Evolutionary conservation across 2,113 vertebrate species (phyloP).

Genomic region (Ariopsis seemanni): DNA sequence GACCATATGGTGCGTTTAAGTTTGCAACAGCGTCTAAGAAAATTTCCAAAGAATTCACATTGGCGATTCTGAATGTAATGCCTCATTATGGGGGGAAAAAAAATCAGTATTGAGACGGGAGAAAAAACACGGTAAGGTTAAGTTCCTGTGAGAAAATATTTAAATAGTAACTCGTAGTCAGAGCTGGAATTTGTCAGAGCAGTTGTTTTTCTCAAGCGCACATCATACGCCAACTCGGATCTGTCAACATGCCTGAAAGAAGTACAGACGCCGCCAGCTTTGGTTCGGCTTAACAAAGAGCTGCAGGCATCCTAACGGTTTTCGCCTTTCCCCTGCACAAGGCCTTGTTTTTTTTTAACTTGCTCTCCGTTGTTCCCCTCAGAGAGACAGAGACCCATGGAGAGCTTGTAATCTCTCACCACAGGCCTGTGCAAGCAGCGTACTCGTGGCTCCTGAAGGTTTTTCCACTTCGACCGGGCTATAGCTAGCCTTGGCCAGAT

Average conservation of each 20-base stretch:
- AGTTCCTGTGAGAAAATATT: constrained; percentile 1
- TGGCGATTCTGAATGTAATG: neutral
- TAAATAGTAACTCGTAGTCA: neutral
- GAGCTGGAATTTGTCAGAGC: constrained; percentile 8
- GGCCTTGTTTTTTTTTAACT: neutral
- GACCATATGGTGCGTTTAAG: neutral
- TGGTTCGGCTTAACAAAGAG: constrained; percentile 3
- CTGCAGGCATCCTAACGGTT: constrained; percentile 10
- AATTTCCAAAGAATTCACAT: neutral
- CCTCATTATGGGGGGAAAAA: neutral
- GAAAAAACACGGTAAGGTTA: neutral
- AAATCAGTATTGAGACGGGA: neutral
- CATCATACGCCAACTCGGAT: constrained; percentile 2
- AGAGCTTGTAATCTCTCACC: constrained; percentile 13
- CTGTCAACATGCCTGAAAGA: constrained; percentile 1
- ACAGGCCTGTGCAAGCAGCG: neutral
- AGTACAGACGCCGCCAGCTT: neutral
- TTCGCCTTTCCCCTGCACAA: neutral
- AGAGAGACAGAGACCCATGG: neutral
- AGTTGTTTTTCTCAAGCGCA: neutral
- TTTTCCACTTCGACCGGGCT: neutral
- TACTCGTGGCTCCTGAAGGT: neutral
- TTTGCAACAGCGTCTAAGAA: neutral
- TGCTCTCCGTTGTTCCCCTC: neutral
- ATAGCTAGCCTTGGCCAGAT: neutral